Evolutionary conservation across 1,140 invertebrate genomes (phyloP).

Genomic region (Drosophila punjabiensis): DNA sequence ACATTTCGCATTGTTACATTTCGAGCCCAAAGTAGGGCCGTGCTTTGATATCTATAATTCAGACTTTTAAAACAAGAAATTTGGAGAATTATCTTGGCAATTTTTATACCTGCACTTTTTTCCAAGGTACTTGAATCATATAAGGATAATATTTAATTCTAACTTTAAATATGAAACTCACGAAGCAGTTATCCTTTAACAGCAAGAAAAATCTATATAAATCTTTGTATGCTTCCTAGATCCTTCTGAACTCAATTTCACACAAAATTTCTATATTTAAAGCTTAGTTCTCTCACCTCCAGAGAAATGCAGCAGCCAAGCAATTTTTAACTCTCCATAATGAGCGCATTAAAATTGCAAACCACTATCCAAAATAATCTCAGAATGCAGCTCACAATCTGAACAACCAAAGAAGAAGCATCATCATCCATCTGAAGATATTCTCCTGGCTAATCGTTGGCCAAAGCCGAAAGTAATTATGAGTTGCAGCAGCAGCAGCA

Average conservation of each 20-base stretch:
- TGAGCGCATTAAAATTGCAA: slow-evolving; percentile 19
- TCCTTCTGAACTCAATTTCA: not conserved
- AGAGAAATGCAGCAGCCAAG: not conserved
- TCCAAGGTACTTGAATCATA: no score
- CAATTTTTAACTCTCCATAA: not conserved
- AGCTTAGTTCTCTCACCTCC: not conserved
- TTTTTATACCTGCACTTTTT: not conserved
- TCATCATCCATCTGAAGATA: slow-evolving; percentile 2
- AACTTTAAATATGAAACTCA: not conserved
- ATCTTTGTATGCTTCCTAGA: not conserved
- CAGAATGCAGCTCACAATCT: slow-evolving; percentile 3
- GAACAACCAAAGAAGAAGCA: not conserved
- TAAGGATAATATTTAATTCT: not conserved
- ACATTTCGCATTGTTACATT: no score
- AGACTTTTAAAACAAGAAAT: no score
- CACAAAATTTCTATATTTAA: not conserved
- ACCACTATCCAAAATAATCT: slow-evolving; percentile 8
- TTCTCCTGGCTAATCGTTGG: slow-evolving; percentile 41
- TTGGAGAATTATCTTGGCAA: not conserved
- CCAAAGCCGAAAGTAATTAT: slow-evolving; percentile 42
- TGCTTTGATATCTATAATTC: no score
- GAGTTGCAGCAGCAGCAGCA: not conserved
- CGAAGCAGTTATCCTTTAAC: not conserved
- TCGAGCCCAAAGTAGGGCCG: no score
- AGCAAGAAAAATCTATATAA: no score